phyloP scores from a whole-genome alignment of 1,140 invertebrate species.

The Tetramorium alpestre region DNA sequence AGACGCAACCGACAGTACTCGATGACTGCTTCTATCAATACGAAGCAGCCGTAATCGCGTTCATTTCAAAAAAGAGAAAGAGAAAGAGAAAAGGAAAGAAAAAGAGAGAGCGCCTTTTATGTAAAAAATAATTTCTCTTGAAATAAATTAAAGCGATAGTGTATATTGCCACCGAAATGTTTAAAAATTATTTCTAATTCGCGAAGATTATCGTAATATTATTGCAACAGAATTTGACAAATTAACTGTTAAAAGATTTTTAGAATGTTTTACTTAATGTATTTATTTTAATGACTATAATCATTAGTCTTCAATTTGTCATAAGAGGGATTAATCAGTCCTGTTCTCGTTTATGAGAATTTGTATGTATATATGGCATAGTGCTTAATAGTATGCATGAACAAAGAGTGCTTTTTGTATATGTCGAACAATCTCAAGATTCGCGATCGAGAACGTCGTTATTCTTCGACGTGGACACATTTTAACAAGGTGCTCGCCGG shows the following conservation, averaged over 20 bases:
- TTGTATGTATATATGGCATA: background rate
- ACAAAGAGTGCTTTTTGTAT: background rate
- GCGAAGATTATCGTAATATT: background rate
- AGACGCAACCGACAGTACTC: background rate
- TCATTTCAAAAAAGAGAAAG: background rate
- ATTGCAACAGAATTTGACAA: background rate
- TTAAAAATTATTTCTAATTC: background rate
- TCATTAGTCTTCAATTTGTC: background rate
- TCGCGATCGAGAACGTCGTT: constrained; percentile 64
- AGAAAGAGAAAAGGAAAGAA: background rate
- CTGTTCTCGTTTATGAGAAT: background rate
- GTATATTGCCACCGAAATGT: background rate
- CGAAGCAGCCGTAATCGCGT: constrained; percentile 3
- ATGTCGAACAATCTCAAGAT: constrained; percentile 57
- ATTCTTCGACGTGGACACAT: constrained; percentile 63
- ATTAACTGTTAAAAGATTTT: background rate
- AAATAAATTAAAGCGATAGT: background rate
- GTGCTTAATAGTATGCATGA: background rate
- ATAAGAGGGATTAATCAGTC: background rate
- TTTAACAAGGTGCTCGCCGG: constrained; percentile 68
- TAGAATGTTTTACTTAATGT: background rate
- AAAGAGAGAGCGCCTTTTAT: background rate
- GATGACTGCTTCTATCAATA: background rate
- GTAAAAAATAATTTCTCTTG: background rate
- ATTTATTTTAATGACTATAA: background rate